Base-by-base conservation (phyloP, 2,797 vertebrate genomes). In the Somateria mollissima region DNA sequence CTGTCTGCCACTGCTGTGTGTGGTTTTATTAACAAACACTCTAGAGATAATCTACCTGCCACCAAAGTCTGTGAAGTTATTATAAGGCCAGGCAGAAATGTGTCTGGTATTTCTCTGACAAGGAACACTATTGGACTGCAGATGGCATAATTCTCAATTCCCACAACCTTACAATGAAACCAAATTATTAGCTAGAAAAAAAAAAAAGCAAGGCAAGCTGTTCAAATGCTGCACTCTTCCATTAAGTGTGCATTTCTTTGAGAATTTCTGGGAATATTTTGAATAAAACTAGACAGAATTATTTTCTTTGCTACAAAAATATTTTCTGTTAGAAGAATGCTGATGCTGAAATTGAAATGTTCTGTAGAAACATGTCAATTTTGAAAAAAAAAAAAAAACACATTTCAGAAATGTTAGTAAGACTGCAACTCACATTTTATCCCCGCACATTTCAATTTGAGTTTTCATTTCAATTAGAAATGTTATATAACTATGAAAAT, bases 401-500 rank as follows among this genome's bases (percentile, higher is more conserved):
- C 10, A 28, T 61, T 83, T 75, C 56, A 92, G 70, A 81, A 94
- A 84, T 37, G 8, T 54, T 28, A 45, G 41, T 21, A 39, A 73
- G 67, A 70, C 4, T 76, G 70, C 91, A 84, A 73, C 32, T 84
- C 43, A 82, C 47, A 28, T 89, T 90, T 84, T 93, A 62, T 74
- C 41, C 67, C 84, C 3, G 2, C 39, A 84, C 45, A 66, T 92
- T 73, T 92, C 58, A 80, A 70, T 66, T 39, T 54, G 36, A 67
- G 32, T 57, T 69, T 94, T 86, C 21, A 53, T 69, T 94, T 86
- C 21, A 53, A 79, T 90, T 84, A 93, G 20, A 84, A 90, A 70
- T 53, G 22, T 61, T 82, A 53, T 24, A 30, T 54, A 93, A 73
- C 37, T 45, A 57, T 30, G n/a, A 43, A 88, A 78, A 89, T 83